A percentile compares a stretch with the other conserved stretches of the same genome.
Conservation (phyloP, 2,797 vertebrate genomes). For the Lithobates sylvaticus region DNA sequence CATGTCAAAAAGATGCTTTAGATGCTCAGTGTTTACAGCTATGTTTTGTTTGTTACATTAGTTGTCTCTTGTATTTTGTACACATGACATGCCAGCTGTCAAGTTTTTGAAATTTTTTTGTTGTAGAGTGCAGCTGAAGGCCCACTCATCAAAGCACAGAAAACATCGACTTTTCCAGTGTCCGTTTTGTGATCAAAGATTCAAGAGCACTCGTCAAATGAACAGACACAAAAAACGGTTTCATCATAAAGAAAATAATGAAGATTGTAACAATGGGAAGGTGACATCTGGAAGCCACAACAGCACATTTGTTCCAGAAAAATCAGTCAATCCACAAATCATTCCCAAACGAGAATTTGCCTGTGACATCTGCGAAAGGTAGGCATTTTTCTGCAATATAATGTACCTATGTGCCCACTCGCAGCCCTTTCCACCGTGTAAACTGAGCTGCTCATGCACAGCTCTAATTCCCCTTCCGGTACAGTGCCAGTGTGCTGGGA, state of each 20-base stretch:
- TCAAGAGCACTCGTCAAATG: conserved; percentile 44
- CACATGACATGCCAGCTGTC: no score
- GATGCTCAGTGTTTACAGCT: no score
- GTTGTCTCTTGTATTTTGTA: no score
- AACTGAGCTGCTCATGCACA: no score
- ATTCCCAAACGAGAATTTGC: conserved; percentile 64
- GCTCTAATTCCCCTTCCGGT: no score
- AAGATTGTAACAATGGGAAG: conserved; percentile 49
- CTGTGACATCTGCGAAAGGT: conserved; percentile 75
- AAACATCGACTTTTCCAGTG: not conserved
- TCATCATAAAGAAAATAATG: conserved; percentile 44
- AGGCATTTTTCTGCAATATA: not conserved
- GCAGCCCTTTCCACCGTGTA: no score
- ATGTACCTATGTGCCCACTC: no score
- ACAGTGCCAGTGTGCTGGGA: no score
- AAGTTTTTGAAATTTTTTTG: not conserved
- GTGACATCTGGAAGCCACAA: conserved; percentile 41
- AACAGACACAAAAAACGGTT: conserved; percentile 33
- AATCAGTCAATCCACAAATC: conserved; percentile 6
- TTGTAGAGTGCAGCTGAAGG: conserved; percentile 57
- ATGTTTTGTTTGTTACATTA: no score
- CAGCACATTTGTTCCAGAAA: not conserved
- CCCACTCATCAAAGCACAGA: conserved; percentile 45
- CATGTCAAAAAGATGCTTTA: no score
- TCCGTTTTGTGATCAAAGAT: conserved; percentile 55